phyloP scores from a whole-genome alignment of 2,113 vertebrate species.

The Choloepus hoffmanni region DNA sequence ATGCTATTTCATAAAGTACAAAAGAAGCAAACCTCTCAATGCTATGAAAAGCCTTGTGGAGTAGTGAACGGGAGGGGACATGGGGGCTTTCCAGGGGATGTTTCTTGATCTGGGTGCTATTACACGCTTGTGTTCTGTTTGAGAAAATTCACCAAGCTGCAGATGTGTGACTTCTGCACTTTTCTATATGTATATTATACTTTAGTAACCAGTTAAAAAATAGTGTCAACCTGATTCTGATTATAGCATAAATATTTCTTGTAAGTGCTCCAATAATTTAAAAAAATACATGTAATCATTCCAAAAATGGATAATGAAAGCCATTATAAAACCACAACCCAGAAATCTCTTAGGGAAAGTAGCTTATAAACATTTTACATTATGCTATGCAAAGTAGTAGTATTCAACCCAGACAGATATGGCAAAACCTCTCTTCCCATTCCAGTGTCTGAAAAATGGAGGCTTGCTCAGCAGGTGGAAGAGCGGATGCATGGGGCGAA shows the following conservation, averaged over 20 bases:
- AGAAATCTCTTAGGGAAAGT: neutral
- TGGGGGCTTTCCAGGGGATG: rapidly evolving
- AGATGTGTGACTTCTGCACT: slow-evolving; percentile 5
- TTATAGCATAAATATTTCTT: slow-evolving; percentile 33
- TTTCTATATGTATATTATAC: neutral
- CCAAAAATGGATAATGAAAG: slow-evolving; percentile 72
- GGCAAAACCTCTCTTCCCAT: neutral
- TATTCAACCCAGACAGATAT: rapidly evolving
- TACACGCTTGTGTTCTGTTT: neutral
- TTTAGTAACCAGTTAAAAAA: slow-evolving; percentile 20
- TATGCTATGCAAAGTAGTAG: rapidly evolving
- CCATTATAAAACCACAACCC: slow-evolving; percentile 38
- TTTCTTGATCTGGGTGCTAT: neutral
- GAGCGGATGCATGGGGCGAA: neutral
- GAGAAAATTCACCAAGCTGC: neutral
- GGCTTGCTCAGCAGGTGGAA: neutral
- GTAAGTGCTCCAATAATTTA: neutral
- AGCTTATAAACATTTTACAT: neutral
- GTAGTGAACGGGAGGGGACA: rapidly evolving
- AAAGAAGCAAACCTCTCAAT: neutral
- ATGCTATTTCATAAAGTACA: neutral
- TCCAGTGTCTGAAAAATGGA: neutral
- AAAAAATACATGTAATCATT: slow-evolving; percentile 19
- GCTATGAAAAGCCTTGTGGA: neutral
- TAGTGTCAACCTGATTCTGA: slow-evolving; percentile 62